These are phyloP conservation scores for Gymnocheta viridis DNA, from an alignment of 2,888 invertebrate species.

Conservation along the genomic window DNA sequence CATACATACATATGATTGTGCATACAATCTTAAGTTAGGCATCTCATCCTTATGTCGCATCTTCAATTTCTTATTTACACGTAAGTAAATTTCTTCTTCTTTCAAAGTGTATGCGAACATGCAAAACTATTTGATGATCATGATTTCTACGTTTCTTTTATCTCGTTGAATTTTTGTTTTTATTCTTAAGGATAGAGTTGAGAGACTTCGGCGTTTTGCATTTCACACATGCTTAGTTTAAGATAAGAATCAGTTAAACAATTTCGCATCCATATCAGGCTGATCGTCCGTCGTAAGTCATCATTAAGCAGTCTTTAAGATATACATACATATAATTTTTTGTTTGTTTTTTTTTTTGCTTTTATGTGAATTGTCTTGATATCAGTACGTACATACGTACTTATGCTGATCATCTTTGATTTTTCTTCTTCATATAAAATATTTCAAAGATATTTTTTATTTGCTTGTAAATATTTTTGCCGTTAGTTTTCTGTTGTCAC, in stretches of 20 bases:
- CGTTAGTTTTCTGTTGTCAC: constrained; percentile 67
- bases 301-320: constrained; percentile 12
- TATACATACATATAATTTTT: background rate
- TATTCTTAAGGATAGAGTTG: constrained; percentile 1
- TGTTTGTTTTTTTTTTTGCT: background rate
- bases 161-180: background rate
- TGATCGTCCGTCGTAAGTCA: constrained; percentile 28
- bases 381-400: constrained; percentile 25
- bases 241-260: constrained; percentile 32
- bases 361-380: constrained; percentile 26
- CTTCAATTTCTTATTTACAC: background rate
- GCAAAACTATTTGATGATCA: constrained; percentile 64
- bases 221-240: constrained; percentile 65
- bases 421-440: constrained; percentile 17
- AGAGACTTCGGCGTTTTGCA: constrained; percentile 64
- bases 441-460: constrained; percentile 42
- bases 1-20: background rate
- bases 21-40: background rate
- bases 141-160: constrained; percentile 29
- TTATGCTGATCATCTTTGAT: constrained; percentile 33
- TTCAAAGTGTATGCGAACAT: constrained; percentile 39
- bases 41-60: background rate
- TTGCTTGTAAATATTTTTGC: constrained; percentile 40
- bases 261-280: constrained; percentile 33
- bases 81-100: background rate